A percentile compares a stretch with the other conserved stretches of the same genome.
phyloP scores from a whole-genome alignment of 2,113 vertebrate species.

The Vanacampus margaritifer region DNA sequence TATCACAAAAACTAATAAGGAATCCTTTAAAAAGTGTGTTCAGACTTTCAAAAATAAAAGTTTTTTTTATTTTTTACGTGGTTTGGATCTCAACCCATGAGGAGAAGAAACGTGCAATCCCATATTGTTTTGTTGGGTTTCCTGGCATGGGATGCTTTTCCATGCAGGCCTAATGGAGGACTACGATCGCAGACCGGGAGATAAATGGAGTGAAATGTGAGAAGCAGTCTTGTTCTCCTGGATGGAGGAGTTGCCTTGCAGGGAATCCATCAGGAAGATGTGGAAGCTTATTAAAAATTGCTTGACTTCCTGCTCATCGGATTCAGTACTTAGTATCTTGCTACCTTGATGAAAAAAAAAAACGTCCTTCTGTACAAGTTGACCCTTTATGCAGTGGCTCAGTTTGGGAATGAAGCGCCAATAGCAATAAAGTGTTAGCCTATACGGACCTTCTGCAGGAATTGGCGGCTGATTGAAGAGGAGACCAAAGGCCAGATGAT shows the following conservation, averaged over 20 bases:
- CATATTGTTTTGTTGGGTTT: constrained; percentile 49
- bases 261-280: constrained; percentile 34
- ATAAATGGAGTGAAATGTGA: constrained; percentile 71
- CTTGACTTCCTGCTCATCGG: constrained; percentile 47
- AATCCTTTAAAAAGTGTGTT: no score
- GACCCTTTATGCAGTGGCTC: constrained; percentile 23
- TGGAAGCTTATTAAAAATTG: constrained; percentile 34
- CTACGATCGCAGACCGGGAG: constrained; percentile 54
- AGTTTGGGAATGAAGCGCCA: not conserved
- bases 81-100: not conserved
- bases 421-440: not conserved
- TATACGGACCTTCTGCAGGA: not conserved
- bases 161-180: constrained; percentile 56
- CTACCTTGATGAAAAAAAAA: constrained; percentile 29
- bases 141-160: constrained; percentile 45
- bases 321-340: constrained; percentile 35
- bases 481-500: not conserved
- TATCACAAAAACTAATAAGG: no score
- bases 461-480: no score
- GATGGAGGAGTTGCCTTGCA: constrained; percentile 41
- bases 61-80: no score
- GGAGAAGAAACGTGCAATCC: constrained; percentile 28
- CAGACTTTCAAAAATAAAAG: no score
- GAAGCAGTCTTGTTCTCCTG: constrained; percentile 56
- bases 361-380: constrained; percentile 3